Conservation (phyloP, 2,113 vertebrate genomes). For the Prochilodus magdalenae region DNA sequence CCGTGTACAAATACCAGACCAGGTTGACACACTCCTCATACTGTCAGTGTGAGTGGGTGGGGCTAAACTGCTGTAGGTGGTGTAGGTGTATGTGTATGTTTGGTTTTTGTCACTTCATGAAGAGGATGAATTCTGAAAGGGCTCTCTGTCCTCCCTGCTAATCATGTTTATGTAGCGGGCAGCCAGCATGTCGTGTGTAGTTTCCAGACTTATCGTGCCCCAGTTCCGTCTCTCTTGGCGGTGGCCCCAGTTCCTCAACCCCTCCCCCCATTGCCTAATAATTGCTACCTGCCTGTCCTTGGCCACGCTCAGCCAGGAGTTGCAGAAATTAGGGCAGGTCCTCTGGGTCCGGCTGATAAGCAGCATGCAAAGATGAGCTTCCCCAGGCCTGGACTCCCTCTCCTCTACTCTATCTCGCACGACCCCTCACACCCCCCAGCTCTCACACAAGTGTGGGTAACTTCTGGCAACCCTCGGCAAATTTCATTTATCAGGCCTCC, state of each 20-base stretch:
- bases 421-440: background rate
- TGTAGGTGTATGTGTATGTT: too few relatives aligned
- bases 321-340: constrained; percentile 73
- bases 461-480: constrained; percentile 21
- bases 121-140: too few relatives aligned
- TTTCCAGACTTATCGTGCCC: constrained; percentile 23
- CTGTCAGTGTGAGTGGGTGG: too few relatives aligned
- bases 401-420: background rate
- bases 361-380: constrained; percentile 64
- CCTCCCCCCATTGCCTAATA: constrained; percentile 7
- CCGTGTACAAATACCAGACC: too few relatives aligned
- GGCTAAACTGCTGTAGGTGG: too few relatives aligned
- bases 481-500: constrained; percentile 46
- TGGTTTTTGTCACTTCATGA: too few relatives aligned
- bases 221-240: constrained; percentile 19
- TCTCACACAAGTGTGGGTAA: constrained; percentile 16
- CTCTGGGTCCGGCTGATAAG: constrained; percentile 64
- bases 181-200: background rate
- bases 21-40: too few relatives aligned
- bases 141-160: background rate
- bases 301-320: constrained; percentile 60
- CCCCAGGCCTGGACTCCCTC: constrained; percentile 46
- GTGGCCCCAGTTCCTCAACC: constrained; percentile 41
- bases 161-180: background rate
- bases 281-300: constrained; percentile 55